phyloP scores from a whole-genome alignment of 1,140 invertebrate genomes.

The Drosophila pruinosa region DNA sequence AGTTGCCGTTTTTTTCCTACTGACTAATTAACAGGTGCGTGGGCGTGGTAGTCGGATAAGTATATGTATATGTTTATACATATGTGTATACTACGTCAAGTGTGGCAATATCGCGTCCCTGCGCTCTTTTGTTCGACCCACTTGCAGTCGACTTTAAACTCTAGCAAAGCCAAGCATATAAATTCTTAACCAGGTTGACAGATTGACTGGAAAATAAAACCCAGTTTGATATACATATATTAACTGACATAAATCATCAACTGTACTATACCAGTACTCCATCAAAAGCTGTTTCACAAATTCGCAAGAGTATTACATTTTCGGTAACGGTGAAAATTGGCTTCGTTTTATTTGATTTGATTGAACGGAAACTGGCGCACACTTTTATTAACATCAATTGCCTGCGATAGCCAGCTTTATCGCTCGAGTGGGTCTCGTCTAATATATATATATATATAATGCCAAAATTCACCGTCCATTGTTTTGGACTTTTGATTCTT shows the following conservation, averaged over 20 bases:
- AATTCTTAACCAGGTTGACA: neutral
- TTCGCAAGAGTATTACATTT: neutral
- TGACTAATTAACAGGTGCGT: slow-evolving; percentile 30
- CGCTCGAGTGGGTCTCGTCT: slow-evolving; percentile 37
- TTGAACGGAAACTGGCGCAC: slow-evolving; percentile 59
- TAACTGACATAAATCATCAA: neutral
- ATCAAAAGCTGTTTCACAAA: neutral
- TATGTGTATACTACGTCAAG: slow-evolving; percentile 11
- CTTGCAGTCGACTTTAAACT: slow-evolving; percentile 6
- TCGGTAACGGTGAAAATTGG: neutral
- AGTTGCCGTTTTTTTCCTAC: slow-evolving; percentile 39
- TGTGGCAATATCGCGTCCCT: slow-evolving; percentile 28
- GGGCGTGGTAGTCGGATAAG: slow-evolving; percentile 6
- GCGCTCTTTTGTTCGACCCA: slow-evolving; percentile 40
- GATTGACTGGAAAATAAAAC: neutral
- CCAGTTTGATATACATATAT: neutral
- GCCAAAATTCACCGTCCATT: slow-evolving; percentile 34
- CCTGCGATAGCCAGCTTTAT: slow-evolving; percentile 53
- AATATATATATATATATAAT: slow-evolving; percentile 39
- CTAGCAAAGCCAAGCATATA: slow-evolving; percentile 1
- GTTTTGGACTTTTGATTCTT: neutral
- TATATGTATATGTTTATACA: neutral
- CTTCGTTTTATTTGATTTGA: slow-evolving; percentile 22
- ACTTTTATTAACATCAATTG: slow-evolving; percentile 73
- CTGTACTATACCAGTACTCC: too few species aligned